Percentiles rank a stretch among this genome's conserved stretches.
These are phyloP conservation scores for Eurystomus glaucurus DNA, from an alignment of 2,797 vertebrate species.

Conservation along the genomic window DNA sequence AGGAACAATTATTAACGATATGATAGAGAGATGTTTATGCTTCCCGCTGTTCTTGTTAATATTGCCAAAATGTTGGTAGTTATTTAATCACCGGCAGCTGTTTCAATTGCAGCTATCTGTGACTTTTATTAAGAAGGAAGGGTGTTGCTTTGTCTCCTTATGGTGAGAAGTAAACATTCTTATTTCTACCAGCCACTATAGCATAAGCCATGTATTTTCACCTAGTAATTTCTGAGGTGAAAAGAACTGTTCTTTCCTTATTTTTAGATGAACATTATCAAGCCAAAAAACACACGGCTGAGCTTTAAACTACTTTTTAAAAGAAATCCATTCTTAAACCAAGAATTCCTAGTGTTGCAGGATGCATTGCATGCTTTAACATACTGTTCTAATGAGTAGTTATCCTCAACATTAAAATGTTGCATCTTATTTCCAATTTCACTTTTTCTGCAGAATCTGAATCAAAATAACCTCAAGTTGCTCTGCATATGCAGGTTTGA, in stretches of 20 bases:
- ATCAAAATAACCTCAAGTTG: constrained; percentile 9
- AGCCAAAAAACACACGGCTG: background rate
- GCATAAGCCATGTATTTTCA: background rate
- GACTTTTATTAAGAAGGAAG: background rate
- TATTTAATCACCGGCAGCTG: background rate
- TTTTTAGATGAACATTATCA: background rate
- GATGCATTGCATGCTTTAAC: background rate
- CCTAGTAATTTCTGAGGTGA: background rate
- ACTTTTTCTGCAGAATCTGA: background rate
- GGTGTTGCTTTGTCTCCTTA: background rate
- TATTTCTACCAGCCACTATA: background rate
- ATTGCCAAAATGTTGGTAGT: background rate
- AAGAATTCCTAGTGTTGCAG: background rate
- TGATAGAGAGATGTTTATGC: background rate
- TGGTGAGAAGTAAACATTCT: background rate
- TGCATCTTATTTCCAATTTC: background rate
- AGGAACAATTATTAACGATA: background rate
- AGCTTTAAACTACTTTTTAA: background rate
- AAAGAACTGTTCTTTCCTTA: background rate
- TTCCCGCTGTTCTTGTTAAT: background rate
- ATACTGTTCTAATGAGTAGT: background rate
- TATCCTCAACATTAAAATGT: background rate
- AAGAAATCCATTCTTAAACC: background rate
- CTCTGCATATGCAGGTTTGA: background rate
- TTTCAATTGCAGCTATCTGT: background rate